Evolutionary conservation across 2,888 invertebrate genomes (phyloP), one percentile per base, ranked within the genome.

Genomic region (Neocrepidodera transversa): DNA sequence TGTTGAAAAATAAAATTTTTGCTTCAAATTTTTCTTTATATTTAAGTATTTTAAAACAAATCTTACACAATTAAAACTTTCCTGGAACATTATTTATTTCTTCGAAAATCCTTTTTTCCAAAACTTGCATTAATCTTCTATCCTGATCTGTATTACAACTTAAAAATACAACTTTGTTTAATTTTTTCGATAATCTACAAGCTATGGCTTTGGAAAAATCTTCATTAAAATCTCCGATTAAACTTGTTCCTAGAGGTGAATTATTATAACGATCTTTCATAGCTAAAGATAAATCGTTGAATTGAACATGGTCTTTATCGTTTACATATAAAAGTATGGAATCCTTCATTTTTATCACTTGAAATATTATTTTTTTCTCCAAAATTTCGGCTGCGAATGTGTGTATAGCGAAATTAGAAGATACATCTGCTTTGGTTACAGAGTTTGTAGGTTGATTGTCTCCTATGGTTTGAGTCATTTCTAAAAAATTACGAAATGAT

Each of bases 261-360:
- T 65, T 67, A 40, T 71, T 66, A 60, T 70, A 71, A 23, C 66
- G 63, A 65, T 69, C 72, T n/a, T 48, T 60, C 71, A 81, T 73
- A 1, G 80, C 78, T 28, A 81, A 58, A 8, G 78, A 78, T 51
- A 82, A 67, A 69, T 81, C 80, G 18, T 72, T 72, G 8, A 82
- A 74, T 4, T 66, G 64, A 53, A 77, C 72, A n/a, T 74, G 69
- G 11, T 73, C 70, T 16, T 69, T 70, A 28, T 77, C 70, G 26
- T 82, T 82, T 56, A 83, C 77, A 71, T 81, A 81, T 30, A 83
- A 75, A 47, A 82, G 73, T 0, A 80, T 1, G 1, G 80, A 80
- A 45, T 78, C 73, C 10, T 75, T 62, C 80, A 83, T 79, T 72
- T 81, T 79, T 3, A 82, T 67, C 11, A 81, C 73, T 68, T 82